These are phyloP conservation scores for Bradypodion pumilum DNA, from an alignment of 2,797 vertebrate species.

Conservation along the genomic window DNA sequence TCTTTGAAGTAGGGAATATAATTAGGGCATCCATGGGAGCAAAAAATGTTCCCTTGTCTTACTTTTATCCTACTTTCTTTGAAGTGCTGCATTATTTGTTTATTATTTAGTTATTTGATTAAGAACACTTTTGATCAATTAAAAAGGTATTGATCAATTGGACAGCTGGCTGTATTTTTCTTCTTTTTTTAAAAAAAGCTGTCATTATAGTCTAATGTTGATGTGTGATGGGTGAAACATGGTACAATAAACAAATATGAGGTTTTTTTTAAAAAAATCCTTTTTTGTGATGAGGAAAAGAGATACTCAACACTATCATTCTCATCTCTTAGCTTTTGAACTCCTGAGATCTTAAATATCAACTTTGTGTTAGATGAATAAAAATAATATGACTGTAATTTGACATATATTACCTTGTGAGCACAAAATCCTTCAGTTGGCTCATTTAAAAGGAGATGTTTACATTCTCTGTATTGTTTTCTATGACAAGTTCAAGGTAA, in stretches of 20 bases:
- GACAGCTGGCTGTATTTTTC: not conserved
- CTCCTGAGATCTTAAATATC: constrained; percentile 16
- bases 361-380: constrained; percentile 13
- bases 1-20: constrained; percentile 48
- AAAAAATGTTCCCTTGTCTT: constrained; percentile 39
- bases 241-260: not conserved
- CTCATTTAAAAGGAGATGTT: constrained; percentile 16
- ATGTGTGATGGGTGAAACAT: not conserved
- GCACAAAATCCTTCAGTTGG: not conserved
- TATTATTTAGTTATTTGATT: not conserved
- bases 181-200: not conserved
- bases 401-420: not conserved
- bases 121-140: not conserved
- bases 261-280: not conserved
- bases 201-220: not conserved
- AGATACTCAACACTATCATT: not conserved
- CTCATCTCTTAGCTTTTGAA: not conserved
- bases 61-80: not conserved
- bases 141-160: not conserved
- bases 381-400: constrained; percentile 16
- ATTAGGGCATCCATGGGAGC: constrained; percentile 56
- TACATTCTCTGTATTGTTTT: not conserved
- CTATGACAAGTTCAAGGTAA: not conserved
- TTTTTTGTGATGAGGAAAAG: not conserved
- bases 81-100: constrained; percentile 33